Conservation (phyloP, 2,888 invertebrate species). For the Myathropa florea region DNA sequence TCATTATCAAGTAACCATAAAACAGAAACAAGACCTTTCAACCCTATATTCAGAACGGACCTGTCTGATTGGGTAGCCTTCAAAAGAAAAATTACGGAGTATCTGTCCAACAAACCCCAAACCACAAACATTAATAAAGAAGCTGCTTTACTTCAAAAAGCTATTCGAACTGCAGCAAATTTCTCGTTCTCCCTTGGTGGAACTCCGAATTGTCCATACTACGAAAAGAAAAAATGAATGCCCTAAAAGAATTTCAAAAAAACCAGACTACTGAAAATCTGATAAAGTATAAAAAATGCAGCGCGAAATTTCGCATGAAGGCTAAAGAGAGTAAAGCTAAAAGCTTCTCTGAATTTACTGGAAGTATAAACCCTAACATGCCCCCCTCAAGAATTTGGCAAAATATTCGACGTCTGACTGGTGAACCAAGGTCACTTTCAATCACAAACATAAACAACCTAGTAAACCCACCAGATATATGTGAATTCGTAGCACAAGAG, state of each 20-base stretch:
- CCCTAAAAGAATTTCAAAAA: neutral
- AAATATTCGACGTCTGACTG: neutral
- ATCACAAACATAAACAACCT: neutral
- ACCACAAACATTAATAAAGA: no score
- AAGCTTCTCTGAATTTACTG: neutral
- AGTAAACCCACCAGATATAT: constrained; percentile 3
- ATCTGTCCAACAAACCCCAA: no score
- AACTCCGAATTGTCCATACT: neutral
- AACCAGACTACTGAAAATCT: neutral
- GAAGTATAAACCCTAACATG: neutral
- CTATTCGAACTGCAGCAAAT: no score
- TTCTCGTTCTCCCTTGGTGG: neutral
- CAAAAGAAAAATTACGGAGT: no score
- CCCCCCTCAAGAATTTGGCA: neutral
- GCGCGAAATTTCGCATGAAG: neutral
- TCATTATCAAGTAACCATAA: neutral
- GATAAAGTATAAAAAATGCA: neutral
- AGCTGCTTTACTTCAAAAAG: no score
- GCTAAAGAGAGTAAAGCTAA: neutral
- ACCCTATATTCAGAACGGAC: no score
- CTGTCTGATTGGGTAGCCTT: no score
- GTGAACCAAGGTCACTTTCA: neutral
- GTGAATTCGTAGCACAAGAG: neutral
- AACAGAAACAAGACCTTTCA: no score
- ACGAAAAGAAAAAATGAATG: neutral